Percentiles rank a stretch among this genome's conserved stretches.
Conservation (phyloP, 2,797 vertebrate genomes). For the Chloroceryle amazona region DNA sequence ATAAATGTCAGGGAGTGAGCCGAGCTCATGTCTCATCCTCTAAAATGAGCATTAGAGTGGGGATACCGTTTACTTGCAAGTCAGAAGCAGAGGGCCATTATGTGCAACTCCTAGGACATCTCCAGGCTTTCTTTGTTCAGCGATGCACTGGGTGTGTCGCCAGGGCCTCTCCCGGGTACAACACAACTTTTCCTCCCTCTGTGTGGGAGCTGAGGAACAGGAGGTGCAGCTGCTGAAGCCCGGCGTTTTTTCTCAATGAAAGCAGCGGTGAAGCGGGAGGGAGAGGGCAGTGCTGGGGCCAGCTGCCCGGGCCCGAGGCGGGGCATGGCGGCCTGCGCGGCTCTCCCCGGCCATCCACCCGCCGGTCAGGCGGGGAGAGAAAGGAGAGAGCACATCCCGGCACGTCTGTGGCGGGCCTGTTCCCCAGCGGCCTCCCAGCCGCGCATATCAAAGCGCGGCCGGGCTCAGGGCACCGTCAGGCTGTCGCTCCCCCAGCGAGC, state of each 20-base stretch:
- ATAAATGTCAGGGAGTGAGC: background rate
- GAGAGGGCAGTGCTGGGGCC: accelerated
- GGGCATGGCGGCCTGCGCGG: accelerated
- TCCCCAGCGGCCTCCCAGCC: accelerated
- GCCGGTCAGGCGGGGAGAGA: background rate
- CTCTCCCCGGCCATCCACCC: background rate
- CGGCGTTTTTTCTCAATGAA: accelerated
- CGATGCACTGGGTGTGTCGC: accelerated
- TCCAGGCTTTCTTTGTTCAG: background rate
- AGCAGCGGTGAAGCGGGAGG: accelerated
- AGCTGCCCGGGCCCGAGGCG: background rate
- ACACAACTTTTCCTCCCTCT: accelerated
- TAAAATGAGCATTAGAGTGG: background rate
- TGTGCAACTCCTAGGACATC: background rate
- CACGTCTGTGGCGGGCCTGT: accelerated
- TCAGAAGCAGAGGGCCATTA: background rate
- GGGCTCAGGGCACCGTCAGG: accelerated
- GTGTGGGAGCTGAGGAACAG: background rate
- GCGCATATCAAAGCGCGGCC: accelerated
- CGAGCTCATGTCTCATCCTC: background rate
- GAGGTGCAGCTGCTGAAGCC: background rate
- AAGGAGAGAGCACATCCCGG: background rate
- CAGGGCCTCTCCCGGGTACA: background rate
- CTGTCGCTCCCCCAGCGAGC: accelerated
- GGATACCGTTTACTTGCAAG: background rate